Base-by-base conservation (phyloP, 2,113 vertebrate species). In the Tylochromis polylepis region DNA sequence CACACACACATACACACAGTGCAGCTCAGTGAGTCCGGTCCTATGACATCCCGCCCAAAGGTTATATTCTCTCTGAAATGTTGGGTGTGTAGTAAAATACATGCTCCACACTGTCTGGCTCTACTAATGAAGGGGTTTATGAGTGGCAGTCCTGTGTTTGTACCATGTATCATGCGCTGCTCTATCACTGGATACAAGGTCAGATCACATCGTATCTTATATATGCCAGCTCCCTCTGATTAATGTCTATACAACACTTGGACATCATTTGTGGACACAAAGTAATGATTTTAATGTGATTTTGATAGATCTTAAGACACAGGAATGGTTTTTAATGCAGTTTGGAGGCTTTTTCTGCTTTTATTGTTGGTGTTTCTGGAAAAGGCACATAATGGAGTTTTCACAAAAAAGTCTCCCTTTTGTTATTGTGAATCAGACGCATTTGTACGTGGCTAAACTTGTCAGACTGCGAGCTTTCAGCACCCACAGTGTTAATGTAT, bases 21-120 rank as follows among this genome's bases (percentile, higher is more conserved):
- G 75, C 72, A 90, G 81, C 78, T 91, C 78, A 85, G 85, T 59
- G 84, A 90, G 87, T 78, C 56, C 86, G 92, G 95, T 89, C 88
- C 86, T 91, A 88, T 90, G 88, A 95, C 95, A 96, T 96, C 95
- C 96, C 95, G 94, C 95, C 94, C 96, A 95, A 93, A 95, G 94
- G 92, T 96, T 97, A 96, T 96, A 96, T 96, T 96, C 96, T 96
- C 94, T 95, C 94, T 84, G 95, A 96, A 96, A 96, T 97, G 95
- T 96, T 96, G 96, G 96, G 95, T 96, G 96, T 96, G 95, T 95
- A 96, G 95, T 94, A 96, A 96, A 97, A 95, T 96, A 96, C 95
- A 96, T 95, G 94, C 92, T 96, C 95, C 95, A 95, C 93, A 95
- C 95, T 95, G 96, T 97, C 96, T 97, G 95, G 94, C 93, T 91